Evolutionary conservation across 2,888 invertebrate genomes (phyloP).

Genomic region (Lepidocyrtinus sp.): DNA sequence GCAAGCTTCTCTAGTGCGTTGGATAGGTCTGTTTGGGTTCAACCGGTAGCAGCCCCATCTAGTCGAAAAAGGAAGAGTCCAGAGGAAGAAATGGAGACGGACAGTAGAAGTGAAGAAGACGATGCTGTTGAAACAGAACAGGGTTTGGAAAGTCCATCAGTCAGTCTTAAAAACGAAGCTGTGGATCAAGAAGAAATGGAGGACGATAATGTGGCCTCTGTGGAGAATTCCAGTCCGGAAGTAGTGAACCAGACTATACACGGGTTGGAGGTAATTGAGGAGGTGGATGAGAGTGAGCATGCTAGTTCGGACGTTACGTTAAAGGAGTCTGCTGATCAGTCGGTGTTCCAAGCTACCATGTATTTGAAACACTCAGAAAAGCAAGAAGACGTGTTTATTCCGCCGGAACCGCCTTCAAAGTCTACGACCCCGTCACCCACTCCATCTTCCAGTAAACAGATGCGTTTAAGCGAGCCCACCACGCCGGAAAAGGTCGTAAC

Average conservation of each 20-base stretch:
- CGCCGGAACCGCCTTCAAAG: background rate
- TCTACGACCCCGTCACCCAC: no score
- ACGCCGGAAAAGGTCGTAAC: background rate
- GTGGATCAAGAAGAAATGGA: background rate
- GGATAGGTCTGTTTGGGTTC: background rate
- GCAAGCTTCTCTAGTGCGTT: conserved; percentile 16
- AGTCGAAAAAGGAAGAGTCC: background rate
- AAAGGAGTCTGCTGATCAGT: background rate
- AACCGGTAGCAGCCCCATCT: no score
- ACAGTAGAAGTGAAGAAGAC: background rate
- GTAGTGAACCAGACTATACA: background rate
- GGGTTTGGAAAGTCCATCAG: background rate
- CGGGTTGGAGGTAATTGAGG: background rate
- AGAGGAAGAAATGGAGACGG: background rate
- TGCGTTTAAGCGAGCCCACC: background rate
- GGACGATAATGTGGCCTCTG: background rate
- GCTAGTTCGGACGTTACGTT: no score
- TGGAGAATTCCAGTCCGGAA: background rate
- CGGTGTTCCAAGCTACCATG: no score
- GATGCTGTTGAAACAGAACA: background rate
- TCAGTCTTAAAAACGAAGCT: no score
- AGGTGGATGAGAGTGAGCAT: background rate
- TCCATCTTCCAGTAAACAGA: background rate
- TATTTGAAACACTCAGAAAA: no score
- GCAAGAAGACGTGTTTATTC: background rate